Base-by-base conservation (phyloP, 2,888 invertebrate species). In the Capitulum mitella region DNA sequence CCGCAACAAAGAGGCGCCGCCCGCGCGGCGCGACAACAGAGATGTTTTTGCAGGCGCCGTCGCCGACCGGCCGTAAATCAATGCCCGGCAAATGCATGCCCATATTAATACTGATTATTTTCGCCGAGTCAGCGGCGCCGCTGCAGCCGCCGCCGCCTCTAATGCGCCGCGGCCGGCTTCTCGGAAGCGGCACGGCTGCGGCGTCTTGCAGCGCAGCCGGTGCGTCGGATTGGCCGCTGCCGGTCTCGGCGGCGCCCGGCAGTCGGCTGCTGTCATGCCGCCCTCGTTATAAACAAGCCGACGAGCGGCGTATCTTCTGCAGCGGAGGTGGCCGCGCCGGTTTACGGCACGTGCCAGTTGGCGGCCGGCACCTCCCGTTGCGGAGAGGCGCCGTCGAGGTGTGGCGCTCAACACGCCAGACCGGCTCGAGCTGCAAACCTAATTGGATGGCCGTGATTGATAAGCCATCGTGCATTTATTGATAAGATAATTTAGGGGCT, bases 1-100 rank as follows among this genome's bases (percentile, higher is more conserved):
- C 12, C 12, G 43, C 43, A 43, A 43, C 43, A 43, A 43, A 43
- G 51, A n/a, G 58, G 29, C 58, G 58, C 5, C 54, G 54, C 1
- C 54, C 5, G 58, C n/a, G n/a, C 58, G 29, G 58, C 58, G n/a
- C n/a, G n/a, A 43, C 43, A 43, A 43, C 58, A 26, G 51, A 5
- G 58, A 26, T 58, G 58, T 58, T 58, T 58, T 58, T 58, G 29
- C 58, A 58, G 58, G 10, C n/a, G n/a, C n/a, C 5, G 58, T 29
- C 58, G 58, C 58, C 58, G 8, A n/a, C 29, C 58, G 8, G n/a
- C 58, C n/a, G 29, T 58, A 58, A 58, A 58, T 58, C 58, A 58
- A 58, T 58, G 58, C 58, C 58, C n/a, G 58, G 58, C 58, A n/a
- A 29, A 29, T 58, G 58, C 58, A 29, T n/a, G 58, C n/a, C 58